Percentiles rank a stretch among this genome's conserved stretches.
These are phyloP conservation scores for Drosophila ironensis DNA, from an alignment of 1,140 invertebrate genomes.

Conservation along the genomic window DNA sequence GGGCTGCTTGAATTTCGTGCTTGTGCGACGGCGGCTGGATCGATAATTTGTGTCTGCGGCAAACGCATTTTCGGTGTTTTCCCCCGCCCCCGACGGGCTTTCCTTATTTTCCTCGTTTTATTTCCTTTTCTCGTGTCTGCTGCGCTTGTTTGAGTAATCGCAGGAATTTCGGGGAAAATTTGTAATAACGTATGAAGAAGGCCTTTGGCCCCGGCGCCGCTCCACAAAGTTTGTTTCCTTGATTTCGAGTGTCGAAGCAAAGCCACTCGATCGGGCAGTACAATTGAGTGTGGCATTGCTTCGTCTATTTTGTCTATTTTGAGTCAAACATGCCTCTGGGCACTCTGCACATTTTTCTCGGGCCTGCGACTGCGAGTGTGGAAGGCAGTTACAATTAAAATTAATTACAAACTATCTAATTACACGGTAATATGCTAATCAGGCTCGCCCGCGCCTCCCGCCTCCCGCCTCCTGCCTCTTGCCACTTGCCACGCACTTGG, in stretches of 20 bases:
- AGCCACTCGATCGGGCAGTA: too few relatives aligned
- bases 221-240: too few relatives aligned
- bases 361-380: too few relatives aligned
- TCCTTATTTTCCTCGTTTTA: not conserved
- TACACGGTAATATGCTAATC: constrained; percentile 70
- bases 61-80: constrained; percentile 56
- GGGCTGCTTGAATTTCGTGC: constrained; percentile 48
- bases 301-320: not conserved
- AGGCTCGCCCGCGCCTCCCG: constrained; percentile 23
- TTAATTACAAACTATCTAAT: constrained; percentile 72
- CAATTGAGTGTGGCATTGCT: too few relatives aligned
- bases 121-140: too few relatives aligned
- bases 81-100: not conserved
- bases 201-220: too few relatives aligned
- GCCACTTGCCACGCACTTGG: constrained; percentile 50
- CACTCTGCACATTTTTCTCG: not conserved
- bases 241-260: too few relatives aligned
- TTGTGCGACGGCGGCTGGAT: constrained; percentile 14
- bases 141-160: constrained; percentile 1
- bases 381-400: constrained; percentile 60
- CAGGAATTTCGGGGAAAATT: not conserved
- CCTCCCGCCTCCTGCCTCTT: constrained; percentile 9
- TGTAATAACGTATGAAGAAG: not conserved
- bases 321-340: not conserved
- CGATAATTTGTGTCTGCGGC: constrained; percentile 48